Evolutionary conservation across 2,888 invertebrate genomes (phyloP), one percentile per base, ranked within the genome.

Genomic region (Diabrotica balteata): DNA sequence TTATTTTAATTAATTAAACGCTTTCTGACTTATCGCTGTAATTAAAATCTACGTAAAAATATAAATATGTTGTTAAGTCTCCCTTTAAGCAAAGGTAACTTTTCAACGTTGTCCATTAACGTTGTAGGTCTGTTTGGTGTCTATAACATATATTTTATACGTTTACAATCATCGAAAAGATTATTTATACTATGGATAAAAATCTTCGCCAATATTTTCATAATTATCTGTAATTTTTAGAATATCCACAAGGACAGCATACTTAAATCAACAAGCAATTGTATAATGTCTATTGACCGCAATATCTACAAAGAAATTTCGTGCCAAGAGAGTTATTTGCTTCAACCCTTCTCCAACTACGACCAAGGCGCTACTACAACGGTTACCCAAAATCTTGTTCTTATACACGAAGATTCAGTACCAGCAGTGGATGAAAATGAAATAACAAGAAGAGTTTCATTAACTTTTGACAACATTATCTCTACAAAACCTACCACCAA

Each of bases 281-380:
- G 94, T 76, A 85, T 90, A 72, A 86, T 94, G 49, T 88, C 90
- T 0, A 88, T 95, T 11, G 94, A 95, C 83, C 92, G 93, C 74
- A 88, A 90, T 76, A 86, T 94, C 7, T 92, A 94, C 82, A 89
- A 90, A 51, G 85, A 87, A 9, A 89, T 94, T 3, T 86, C 81
- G 32, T 95, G 95, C 79, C 85, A 86, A 46, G 95, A 95, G 80
- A 85, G 87, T 0, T 93, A 94, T 80, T 84, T 90, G 47, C 87
- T 94, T 68, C 90, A 91, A 76, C 93, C 94, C 0, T 91, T 95
- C 79, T 92, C 93, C 0, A 91, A 91, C 67, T 87, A 87, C 61
- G 88, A 88, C 69, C 88, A 91, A 0, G 94, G 93, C 0, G 93
- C 92, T 0, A 87, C 90, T 77, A 92, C 93, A 6, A 89, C 87